These are phyloP conservation scores for Lasioglossum albipes DNA, from an alignment of 1,140 invertebrate genomes.

Conservation along the genomic window DNA sequence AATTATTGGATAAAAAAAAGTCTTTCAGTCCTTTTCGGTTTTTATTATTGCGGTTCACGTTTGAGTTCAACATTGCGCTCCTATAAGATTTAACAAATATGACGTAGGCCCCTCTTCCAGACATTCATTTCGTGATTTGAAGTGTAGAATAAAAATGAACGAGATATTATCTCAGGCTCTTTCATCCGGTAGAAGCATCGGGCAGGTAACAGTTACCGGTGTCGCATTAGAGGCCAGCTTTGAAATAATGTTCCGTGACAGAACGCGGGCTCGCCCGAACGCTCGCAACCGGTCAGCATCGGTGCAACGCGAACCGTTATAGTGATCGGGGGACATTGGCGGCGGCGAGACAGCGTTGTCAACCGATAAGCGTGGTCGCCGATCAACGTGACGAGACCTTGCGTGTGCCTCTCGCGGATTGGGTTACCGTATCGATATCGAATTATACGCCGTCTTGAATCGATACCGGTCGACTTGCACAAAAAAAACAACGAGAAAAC, in stretches of 20 bases:
- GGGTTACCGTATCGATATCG: constrained; percentile 78
- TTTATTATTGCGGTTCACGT: no score
- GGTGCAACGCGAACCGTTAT: constrained; percentile 39
- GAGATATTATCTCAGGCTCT: no score
- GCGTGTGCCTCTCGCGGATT: constrained; percentile 71
- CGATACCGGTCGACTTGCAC: constrained; percentile 63
- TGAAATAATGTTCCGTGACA: constrained; percentile 53
- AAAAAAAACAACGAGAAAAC: constrained; percentile 54
- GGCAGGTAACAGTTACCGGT: neutral
- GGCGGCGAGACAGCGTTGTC: constrained; percentile 21
- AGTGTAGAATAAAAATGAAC: no score
- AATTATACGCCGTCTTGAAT: constrained; percentile 80
- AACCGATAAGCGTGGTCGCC: constrained; percentile 54
- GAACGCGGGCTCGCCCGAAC: constrained; percentile 34
- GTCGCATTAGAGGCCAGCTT: neutral
- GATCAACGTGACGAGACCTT: constrained; percentile 67
- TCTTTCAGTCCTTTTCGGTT: no score
- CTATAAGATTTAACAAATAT: no score
- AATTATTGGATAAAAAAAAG: no score
- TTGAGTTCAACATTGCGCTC: no score
- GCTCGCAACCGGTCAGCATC: constrained; percentile 27
- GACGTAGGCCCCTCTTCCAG: no score
- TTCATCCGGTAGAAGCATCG: neutral
- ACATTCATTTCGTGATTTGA: no score
- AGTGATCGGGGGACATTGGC: neutral